Evolutionary conservation across 2,113 vertebrate species (phyloP).

Genomic region (Pterocles burchelli): DNA sequence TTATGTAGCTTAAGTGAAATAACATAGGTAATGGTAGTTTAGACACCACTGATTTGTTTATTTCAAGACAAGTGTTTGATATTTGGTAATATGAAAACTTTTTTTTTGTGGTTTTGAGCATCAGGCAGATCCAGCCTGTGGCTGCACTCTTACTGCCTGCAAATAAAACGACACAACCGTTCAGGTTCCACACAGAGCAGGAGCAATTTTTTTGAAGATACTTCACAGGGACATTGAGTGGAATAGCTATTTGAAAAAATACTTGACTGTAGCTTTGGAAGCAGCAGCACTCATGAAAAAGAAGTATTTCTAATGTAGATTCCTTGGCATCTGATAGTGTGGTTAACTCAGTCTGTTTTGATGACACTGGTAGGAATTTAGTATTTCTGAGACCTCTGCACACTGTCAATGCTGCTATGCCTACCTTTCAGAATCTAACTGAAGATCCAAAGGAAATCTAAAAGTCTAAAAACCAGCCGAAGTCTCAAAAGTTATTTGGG

Average conservation of each 20-base stretch:
- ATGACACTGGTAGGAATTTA: neutral
- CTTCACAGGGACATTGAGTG: neutral
- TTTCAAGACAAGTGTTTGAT: neutral
- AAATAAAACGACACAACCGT: neutral
- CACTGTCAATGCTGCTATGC: neutral
- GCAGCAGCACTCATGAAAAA: neutral
- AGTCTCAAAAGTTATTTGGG: neutral
- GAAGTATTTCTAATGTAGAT: neutral
- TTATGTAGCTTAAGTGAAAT: neutral
- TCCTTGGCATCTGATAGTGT: neutral
- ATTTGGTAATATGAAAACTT: neutral
- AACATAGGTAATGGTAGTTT: neutral
- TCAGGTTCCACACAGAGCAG: neutral
- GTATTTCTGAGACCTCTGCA: neutral
- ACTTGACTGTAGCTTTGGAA: neutral
- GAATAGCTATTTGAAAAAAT: neutral
- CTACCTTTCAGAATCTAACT: neutral
- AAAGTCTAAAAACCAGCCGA: neutral
- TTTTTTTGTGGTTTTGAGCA: neutral
- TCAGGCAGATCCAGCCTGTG: neutral
- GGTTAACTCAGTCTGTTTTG: neutral
- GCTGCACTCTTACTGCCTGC: neutral
- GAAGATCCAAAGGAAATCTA: neutral
- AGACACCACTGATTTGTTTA: neutral
- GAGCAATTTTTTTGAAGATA: neutral